These are phyloP conservation scores for Morus bassanus DNA, from an alignment of 2,797 vertebrate species.

Conservation along the genomic window DNA sequence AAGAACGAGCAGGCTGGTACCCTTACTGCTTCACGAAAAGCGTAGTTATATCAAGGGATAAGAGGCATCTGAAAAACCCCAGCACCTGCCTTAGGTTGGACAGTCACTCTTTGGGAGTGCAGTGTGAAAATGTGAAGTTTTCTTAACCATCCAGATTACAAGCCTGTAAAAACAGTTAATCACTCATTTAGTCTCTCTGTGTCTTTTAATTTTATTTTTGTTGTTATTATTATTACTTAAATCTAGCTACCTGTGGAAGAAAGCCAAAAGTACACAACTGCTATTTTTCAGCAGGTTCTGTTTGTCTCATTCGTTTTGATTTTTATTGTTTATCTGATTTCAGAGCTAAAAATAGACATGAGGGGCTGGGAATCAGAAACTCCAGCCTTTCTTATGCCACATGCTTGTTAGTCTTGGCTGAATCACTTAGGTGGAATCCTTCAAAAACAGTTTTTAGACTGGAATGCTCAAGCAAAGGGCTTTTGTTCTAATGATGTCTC, in stretches of 20 bases:
- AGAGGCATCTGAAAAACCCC: not conserved
- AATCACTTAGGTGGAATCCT: not conserved
- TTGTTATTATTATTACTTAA: not conserved
- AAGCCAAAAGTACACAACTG: not conserved
- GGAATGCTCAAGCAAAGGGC: not conserved
- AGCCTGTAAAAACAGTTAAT: not conserved
- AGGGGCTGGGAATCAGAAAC: constrained; percentile 30
- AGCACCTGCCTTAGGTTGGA: not conserved
- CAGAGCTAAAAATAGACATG: not conserved
- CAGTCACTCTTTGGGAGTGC: not conserved
- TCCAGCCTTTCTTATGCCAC: not conserved
- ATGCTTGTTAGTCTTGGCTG: constrained; percentile 42
- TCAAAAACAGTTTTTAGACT: not conserved
- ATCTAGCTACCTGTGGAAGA: not conserved
- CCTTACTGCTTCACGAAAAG: not conserved
- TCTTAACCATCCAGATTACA: not conserved
- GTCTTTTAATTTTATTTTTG: not conserved
- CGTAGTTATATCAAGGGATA: not conserved
- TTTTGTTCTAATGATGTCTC: not conserved
- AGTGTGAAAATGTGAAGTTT: not conserved
- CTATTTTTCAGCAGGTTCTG: not conserved
- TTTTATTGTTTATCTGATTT: constrained; percentile 39
- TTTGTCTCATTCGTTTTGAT: not conserved
- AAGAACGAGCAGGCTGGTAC: not conserved
- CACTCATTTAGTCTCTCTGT: not conserved